phyloP scores from a whole-genome alignment of 2,113 vertebrate genomes.

The Coptodon rendalli region DNA sequence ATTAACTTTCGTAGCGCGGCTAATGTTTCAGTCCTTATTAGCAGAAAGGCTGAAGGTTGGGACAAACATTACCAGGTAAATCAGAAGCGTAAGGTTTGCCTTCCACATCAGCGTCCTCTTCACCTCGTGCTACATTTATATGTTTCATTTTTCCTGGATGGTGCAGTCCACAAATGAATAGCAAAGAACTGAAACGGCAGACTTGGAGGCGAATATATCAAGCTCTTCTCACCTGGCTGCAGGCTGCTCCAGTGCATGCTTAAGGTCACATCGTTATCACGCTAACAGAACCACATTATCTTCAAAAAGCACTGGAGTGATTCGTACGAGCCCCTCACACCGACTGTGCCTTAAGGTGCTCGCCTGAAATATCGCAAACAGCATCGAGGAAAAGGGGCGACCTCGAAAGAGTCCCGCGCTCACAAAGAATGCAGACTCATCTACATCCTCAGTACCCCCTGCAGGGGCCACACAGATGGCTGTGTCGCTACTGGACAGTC shows the following conservation, averaged over 20 bases:
- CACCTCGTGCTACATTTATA: neutral
- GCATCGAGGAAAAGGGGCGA: neutral
- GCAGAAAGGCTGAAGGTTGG: neutral
- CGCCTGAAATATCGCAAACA: neutral
- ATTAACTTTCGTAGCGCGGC: neutral
- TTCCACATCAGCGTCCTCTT: neutral
- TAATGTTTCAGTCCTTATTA: neutral
- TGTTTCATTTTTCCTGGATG: neutral
- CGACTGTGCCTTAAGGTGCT: neutral
- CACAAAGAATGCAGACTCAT: neutral
- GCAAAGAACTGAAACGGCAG: neutral
- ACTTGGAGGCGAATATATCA: neutral
- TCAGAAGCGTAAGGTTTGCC: neutral
- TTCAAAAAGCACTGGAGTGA: neutral
- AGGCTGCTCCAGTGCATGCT: accelerated
- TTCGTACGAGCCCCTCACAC: neutral
- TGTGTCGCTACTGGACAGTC: neutral
- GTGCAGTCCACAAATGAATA: neutral
- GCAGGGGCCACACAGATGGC: neutral
- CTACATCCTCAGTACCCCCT: neutral
- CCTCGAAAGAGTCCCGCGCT: accelerated
- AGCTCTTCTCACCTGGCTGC: neutral
- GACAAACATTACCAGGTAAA: neutral
- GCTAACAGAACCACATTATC: neutral
- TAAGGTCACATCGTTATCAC: neutral